Evolutionary conservation across 2,797 vertebrate species (phyloP).

Genomic region (Onychomys torridus): DNA sequence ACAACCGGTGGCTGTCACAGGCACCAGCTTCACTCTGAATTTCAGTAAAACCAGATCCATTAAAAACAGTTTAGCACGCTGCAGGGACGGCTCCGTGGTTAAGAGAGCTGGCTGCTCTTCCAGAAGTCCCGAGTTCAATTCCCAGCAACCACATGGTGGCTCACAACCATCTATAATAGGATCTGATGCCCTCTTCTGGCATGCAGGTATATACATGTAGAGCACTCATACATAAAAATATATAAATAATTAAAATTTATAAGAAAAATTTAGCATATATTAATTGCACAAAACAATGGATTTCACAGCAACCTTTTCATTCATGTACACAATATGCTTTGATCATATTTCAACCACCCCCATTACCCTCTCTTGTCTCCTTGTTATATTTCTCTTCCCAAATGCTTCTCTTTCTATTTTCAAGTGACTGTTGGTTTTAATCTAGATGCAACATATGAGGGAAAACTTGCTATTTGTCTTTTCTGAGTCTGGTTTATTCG

Average conservation of each 20-base stretch:
- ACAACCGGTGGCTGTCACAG: background rate
- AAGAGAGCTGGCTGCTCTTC: background rate
- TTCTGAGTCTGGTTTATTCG: background rate
- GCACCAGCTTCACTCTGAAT: background rate
- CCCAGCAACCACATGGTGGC: background rate
- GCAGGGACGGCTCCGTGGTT: background rate
- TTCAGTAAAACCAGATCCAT: slow-evolving; percentile 29
- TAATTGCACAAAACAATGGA: background rate
- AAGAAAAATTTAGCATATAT: background rate
- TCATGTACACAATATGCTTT: background rate
- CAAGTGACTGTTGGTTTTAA: background rate
- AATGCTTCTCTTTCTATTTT: background rate
- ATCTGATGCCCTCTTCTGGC: background rate
- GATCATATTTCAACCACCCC: background rate
- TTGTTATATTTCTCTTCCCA: background rate
- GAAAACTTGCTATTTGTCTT: background rate
- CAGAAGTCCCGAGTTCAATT: background rate
- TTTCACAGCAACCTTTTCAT: background rate
- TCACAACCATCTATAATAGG: background rate
- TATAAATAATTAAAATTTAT: no score
- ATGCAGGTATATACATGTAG: background rate
- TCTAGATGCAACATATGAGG: background rate
- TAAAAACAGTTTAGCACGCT: background rate
- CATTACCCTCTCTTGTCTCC: background rate
- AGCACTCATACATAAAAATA: no score